phyloP scores from a whole-genome alignment of 2,797 vertebrate species.

The Coracias cyanogaster region DNA sequence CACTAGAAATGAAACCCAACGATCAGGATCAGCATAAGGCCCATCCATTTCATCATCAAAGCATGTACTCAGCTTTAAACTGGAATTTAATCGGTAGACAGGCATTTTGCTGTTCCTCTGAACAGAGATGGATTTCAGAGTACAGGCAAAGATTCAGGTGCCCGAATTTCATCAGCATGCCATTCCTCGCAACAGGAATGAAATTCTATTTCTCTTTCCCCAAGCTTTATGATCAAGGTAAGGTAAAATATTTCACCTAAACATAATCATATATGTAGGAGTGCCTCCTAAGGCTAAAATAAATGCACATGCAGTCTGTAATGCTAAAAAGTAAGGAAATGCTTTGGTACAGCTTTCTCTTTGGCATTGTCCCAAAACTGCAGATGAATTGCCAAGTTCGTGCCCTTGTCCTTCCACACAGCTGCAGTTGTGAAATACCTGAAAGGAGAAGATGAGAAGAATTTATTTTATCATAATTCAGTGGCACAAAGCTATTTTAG shows the following conservation, averaged over 20 bases:
- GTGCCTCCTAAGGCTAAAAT: constrained; percentile 81
- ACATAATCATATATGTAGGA: constrained; percentile 84
- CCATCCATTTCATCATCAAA: neutral
- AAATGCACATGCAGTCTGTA: constrained; percentile 82
- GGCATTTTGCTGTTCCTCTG: neutral
- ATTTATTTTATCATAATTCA: neutral
- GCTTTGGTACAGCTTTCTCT: constrained; percentile 83
- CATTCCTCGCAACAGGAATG: neutral
- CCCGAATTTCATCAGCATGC: neutral
- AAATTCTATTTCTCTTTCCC: constrained; percentile 7
- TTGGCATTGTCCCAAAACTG: constrained; percentile 85
- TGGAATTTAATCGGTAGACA: neutral
- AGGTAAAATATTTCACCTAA: constrained; percentile 82
- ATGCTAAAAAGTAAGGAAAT: constrained; percentile 84
- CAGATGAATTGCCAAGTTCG: constrained; percentile 79
- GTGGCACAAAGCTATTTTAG: neutral
- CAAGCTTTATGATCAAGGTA: neutral
- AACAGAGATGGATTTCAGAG: neutral
- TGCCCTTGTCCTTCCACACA: constrained; percentile 80
- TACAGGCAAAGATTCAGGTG: neutral
- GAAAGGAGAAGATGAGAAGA: constrained; percentile 50
- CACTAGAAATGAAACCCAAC: neutral
- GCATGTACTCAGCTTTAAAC: neutral
- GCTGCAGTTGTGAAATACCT: constrained; percentile 92
- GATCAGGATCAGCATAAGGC: neutral